These are phyloP conservation scores for Montipora cactus DNA, from an alignment of 64 coral and sea anemone genomes.

Conservation along the genomic window DNA sequence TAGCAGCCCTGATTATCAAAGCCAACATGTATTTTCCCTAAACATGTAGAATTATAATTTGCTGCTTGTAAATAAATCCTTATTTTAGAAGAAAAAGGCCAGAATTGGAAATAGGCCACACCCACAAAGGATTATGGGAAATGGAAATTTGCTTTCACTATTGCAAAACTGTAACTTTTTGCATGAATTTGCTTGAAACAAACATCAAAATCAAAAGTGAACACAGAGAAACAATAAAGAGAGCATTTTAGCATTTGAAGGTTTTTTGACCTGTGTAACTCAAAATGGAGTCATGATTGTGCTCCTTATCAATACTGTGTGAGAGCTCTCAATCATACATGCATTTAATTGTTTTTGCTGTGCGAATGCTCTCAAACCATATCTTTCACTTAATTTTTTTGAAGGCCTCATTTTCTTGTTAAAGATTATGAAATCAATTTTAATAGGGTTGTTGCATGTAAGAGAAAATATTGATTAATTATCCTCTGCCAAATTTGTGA, in stretches of 20 bases:
- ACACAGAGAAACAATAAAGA: background rate
- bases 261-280: constrained; percentile 32
- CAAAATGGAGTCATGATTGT: constrained; percentile 45
- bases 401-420: too few species aligned
- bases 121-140: constrained; percentile 48
- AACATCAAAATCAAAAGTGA: background rate
- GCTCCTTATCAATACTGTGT: constrained; percentile 1
- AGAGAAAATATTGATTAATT: too few species aligned
- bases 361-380: too few species aligned
- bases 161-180: constrained; percentile 1
- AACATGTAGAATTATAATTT: background rate
- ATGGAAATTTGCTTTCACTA: background rate
- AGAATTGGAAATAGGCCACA: background rate
- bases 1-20: background rate
- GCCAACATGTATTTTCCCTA: constrained; percentile 3
- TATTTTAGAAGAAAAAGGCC: background rate
- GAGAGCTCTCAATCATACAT: too few species aligned
- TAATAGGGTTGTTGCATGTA: too few species aligned
- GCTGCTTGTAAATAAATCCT: background rate
- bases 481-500: too few species aligned
- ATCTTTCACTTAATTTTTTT: too few species aligned
- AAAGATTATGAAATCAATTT: too few species aligned
- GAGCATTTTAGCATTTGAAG: background rate
- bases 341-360: too few species aligned
- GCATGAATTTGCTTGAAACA: constrained; percentile 27